These are phyloP conservation scores for Threskiornis aethiopicus DNA, from an alignment of 2,797 vertebrate species.

Conservation along the genomic window DNA sequence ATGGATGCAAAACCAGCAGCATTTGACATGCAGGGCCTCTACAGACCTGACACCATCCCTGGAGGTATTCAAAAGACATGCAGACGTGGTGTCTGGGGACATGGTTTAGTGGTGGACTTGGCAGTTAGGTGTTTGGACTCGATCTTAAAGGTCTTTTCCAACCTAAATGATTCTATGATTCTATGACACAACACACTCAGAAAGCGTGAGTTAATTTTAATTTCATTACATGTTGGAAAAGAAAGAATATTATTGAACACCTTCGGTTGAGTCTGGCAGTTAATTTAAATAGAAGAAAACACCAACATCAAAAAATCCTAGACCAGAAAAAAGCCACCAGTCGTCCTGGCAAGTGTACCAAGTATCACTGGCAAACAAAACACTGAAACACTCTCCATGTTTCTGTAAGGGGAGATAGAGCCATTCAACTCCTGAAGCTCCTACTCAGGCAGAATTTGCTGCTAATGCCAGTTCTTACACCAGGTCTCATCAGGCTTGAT, in stretches of 20 bases:
- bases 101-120: neutral
- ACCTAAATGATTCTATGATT: neutral
- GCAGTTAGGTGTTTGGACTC: neutral
- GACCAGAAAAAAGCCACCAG: neutral
- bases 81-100: neutral
- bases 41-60: neutral
- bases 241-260: neutral
- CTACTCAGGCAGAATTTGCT: neutral
- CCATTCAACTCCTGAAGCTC: neutral
- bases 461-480: neutral
- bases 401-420: neutral
- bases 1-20: neutral
- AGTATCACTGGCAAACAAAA: neutral
- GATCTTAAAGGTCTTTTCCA: neutral
- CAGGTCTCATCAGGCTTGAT: neutral
- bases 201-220: neutral
- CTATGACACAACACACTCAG: neutral
- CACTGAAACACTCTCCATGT: neutral
- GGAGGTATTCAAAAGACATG: neutral
- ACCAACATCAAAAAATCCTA: neutral
- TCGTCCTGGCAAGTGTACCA: neutral
- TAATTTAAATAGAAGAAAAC: neutral
- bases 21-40: neutral
- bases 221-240: neutral
- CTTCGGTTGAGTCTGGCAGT: neutral